A percentile compares a stretch with the other conserved stretches of the same genome.
These are phyloP conservation scores for Malacosoma neustria DNA, from an alignment of 2,888 invertebrate species.

Conservation along the genomic window DNA sequence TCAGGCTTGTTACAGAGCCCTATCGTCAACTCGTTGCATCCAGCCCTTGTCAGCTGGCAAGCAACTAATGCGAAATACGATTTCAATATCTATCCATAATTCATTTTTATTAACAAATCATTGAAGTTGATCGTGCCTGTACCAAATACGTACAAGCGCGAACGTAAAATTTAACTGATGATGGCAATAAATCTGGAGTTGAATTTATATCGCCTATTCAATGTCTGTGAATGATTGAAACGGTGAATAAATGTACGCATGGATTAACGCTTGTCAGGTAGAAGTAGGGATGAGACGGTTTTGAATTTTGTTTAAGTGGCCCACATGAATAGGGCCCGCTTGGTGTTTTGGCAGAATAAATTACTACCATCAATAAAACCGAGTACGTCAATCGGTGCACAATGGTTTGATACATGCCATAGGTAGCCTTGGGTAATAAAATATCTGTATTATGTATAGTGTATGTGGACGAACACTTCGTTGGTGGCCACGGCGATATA, in stretches of 20 bases:
- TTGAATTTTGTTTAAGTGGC: constrained; percentile 7
- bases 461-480: not conserved
- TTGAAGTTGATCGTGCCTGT: too few species aligned
- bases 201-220: constrained; percentile 44
- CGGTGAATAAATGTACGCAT: constrained; percentile 20
- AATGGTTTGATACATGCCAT: constrained; percentile 8
- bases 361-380: constrained; percentile 29
- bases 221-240: constrained; percentile 33
- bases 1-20: too few species aligned
- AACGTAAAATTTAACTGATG: constrained; percentile 33
- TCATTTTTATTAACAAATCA: too few species aligned
- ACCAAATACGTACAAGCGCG: constrained; percentile 18
- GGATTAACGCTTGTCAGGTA: constrained; percentile 2
- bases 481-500: constrained; percentile 13
- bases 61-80: too few species aligned
- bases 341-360: constrained; percentile 33
- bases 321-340: constrained; percentile 21
- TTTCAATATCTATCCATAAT: too few species aligned
- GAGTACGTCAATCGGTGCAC: constrained; percentile 27
- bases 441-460: not conserved
- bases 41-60: too few species aligned
- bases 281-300: constrained; percentile 7
- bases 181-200: constrained; percentile 55
- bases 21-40: too few species aligned
- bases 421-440: not conserved